Conservation (phyloP, 2,113 vertebrate genomes). For the Promerops cafer region DNA sequence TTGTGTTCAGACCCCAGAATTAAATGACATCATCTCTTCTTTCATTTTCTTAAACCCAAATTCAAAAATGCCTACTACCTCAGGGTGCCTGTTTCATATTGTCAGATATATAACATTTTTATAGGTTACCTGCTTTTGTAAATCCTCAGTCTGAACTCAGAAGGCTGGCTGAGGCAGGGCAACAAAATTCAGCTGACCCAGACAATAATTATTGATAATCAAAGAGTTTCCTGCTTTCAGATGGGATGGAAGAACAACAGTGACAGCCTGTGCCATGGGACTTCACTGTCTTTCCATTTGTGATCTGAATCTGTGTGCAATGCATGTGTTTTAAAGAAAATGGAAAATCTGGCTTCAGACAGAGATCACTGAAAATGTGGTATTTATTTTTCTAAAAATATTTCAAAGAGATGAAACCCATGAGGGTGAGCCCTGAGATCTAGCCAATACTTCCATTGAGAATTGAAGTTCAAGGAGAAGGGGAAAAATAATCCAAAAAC, state of each 20-base stretch:
- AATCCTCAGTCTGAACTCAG: neutral
- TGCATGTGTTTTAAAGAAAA: neutral
- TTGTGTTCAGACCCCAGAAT: neutral
- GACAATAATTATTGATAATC: neutral
- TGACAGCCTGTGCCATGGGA: neutral
- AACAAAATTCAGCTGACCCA: neutral
- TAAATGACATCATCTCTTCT: neutral
- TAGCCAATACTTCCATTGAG: neutral
- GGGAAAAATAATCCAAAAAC: neutral
- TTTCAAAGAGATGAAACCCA: neutral
- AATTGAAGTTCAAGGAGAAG: rapidly evolving
- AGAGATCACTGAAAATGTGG: neutral
- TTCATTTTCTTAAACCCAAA: neutral
- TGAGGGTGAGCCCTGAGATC: neutral
- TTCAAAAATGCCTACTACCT: neutral
- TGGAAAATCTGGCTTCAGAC: neutral
- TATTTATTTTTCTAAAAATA: neutral
- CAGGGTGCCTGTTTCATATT: neutral
- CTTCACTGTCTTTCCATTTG: neutral
- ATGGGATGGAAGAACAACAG: neutral
- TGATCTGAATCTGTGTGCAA: neutral
- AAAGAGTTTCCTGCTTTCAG: neutral
- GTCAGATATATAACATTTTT: neutral
- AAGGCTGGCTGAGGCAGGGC: neutral
- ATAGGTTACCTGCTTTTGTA: neutral